Evolutionary conservation across 2,113 vertebrate genomes (phyloP).

Genomic region (Clinocottus analis): DNA sequence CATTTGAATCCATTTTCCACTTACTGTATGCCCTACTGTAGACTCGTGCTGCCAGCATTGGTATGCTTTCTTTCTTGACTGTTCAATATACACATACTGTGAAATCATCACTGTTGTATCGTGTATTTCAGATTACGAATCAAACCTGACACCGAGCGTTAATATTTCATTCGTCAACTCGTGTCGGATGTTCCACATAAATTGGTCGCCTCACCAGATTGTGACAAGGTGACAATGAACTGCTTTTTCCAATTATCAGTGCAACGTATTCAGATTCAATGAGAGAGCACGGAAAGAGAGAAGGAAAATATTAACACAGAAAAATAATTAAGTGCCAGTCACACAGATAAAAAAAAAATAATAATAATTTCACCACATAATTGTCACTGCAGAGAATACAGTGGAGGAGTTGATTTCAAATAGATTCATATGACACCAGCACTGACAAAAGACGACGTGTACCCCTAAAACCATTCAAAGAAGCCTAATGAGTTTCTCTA

Average conservation of each 20-base stretch:
- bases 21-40: neutral
- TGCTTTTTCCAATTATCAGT: constrained; percentile 62
- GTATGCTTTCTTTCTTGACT: neutral
- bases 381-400: constrained; percentile 29
- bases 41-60: neutral
- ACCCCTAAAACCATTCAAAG: constrained; percentile 40
- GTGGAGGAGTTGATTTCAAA: constrained; percentile 23
- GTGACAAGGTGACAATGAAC: constrained; percentile 31
- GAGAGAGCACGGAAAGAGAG: constrained; percentile 15
- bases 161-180: constrained; percentile 61
- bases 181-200: constrained; percentile 40
- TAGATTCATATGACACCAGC: constrained; percentile 23
- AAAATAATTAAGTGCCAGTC: constrained; percentile 63
- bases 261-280: constrained; percentile 41
- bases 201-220: constrained; percentile 32
- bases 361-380: constrained; percentile 4
- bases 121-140: constrained; percentile 24
- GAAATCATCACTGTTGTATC: constrained; percentile 11
- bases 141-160: constrained; percentile 30
- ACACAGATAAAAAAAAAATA: constrained; percentile 21
- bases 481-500: constrained; percentile 36
- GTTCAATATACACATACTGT: neutral
- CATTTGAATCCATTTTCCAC: constrained; percentile 34
- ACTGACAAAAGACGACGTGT: constrained; percentile 42
- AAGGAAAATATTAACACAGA: constrained; percentile 52